A percentile compares a stretch with the other conserved stretches of the same genome.
Conservation (phyloP, 1,140 invertebrate genomes). For the Dolichoris vasculosae region DNA sequence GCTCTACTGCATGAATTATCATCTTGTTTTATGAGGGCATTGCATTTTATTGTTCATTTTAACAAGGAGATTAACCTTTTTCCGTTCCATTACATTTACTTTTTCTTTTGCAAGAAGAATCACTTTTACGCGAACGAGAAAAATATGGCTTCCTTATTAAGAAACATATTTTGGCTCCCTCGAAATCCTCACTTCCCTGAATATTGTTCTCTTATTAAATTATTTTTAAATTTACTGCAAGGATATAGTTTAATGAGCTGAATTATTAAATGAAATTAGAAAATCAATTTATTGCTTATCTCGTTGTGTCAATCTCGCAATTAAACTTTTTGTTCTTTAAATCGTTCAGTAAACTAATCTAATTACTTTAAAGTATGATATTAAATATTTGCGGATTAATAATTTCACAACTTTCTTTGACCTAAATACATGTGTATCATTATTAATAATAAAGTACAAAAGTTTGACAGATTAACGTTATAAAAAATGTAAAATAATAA, state of each 20-base stretch:
- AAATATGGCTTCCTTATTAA: neutral
- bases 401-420: slow-evolving; percentile 6
- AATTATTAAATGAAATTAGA: neutral
- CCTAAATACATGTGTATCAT: neutral
- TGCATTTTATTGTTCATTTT: slow-evolving; percentile 2
- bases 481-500: neutral
- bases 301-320: neutral
- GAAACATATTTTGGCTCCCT: too few species aligned
- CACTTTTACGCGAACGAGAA: neutral
- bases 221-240: too few species aligned
- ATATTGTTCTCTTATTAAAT: too few species aligned
- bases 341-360: neutral
- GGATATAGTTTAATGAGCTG: neutral
- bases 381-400: neutral
- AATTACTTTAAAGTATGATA: neutral
- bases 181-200: too few species aligned
- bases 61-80: slow-evolving; percentile 1
- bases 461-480: neutral
- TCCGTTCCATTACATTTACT: neutral
- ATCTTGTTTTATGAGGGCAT: neutral
- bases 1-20: neutral
- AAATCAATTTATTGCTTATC: neutral
- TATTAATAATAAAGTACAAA: too few species aligned
- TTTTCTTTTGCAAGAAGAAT: neutral
- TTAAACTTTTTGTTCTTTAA: neutral